phyloP scores from a whole-genome alignment of 1,140 invertebrate genomes.

The Atopsyche davidsoni region DNA sequence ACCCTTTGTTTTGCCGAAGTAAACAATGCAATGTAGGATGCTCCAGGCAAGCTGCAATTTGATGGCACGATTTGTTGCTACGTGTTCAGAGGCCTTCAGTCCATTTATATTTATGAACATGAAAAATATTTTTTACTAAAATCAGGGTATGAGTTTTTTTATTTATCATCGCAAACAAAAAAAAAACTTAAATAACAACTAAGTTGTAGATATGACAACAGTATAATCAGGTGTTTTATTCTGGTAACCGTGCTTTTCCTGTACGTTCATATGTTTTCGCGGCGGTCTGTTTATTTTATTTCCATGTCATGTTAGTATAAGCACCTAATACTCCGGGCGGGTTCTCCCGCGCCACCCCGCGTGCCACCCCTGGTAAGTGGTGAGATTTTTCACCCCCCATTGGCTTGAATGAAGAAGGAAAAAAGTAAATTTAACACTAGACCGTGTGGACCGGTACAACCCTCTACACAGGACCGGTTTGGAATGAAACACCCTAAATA shows the following conservation, averaged over 20 bases:
- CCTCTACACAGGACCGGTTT: conserved; percentile 1
- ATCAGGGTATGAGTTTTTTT: neutral
- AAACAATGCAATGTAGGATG: too few relatives aligned
- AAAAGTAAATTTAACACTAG: conserved; percentile 31
- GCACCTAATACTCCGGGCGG: neutral
- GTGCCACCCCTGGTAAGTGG: conserved; percentile 22
- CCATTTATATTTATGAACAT: neutral
- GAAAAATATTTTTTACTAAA: neutral
- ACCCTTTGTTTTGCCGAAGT: too few relatives aligned
- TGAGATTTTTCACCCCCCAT: conserved; percentile 29
- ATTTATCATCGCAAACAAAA: too few relatives aligned
- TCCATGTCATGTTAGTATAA: neutral
- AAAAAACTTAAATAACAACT: too few relatives aligned
- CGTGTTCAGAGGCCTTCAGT: neutral
- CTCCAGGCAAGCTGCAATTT: too few relatives aligned
- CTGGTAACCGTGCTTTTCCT: too few relatives aligned
- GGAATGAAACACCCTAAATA: conserved; percentile 3
- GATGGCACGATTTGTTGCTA: too few relatives aligned
- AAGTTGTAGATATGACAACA: too few relatives aligned
- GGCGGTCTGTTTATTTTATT: too few relatives aligned
- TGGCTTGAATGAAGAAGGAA: conserved; percentile 29
- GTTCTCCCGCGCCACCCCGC: neutral
- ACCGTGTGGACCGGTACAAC: conserved; percentile 27
- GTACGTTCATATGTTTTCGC: too few relatives aligned
- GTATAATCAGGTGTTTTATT: too few relatives aligned